These are phyloP conservation scores for Mythimna vitellina DNA, from an alignment of 2,888 invertebrate genomes.

Conservation along the genomic window DNA sequence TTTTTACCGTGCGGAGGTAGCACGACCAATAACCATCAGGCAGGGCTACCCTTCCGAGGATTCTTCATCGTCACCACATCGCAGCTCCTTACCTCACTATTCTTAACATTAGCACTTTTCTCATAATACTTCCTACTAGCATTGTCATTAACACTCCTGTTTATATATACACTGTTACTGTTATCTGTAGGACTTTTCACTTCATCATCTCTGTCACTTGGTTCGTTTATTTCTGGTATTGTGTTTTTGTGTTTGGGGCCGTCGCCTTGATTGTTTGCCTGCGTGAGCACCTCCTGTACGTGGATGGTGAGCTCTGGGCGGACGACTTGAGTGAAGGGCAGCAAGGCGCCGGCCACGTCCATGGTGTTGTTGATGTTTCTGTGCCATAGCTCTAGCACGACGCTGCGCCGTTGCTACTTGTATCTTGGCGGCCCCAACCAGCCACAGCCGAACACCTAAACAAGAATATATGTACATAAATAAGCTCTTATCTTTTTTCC, in stretches of 20 bases:
- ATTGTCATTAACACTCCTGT: constrained; percentile 44
- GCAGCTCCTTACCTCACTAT: constrained; percentile 58
- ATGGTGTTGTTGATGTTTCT: constrained; percentile 89
- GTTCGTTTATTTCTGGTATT: constrained; percentile 85
- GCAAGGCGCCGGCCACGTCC: constrained; percentile 88
- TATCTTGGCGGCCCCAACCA: constrained; percentile 92
- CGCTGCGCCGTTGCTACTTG: constrained; percentile 92
- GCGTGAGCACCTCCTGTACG: constrained; percentile 86
- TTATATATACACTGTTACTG: constrained; percentile 43
- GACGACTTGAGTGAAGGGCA: constrained; percentile 87
- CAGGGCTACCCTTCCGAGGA: constrained; percentile 68
- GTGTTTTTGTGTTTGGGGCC: constrained; percentile 69
- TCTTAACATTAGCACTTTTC: constrained; percentile 56
- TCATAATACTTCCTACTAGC: constrained; percentile 48
- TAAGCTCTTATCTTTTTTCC: background rate
- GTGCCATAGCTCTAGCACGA: constrained; percentile 90
- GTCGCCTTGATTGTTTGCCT: constrained; percentile 76
- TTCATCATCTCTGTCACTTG: constrained; percentile 70
- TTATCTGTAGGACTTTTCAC: constrained; percentile 51
- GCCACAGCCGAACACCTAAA: constrained; percentile 92
- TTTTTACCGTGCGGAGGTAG: constrained; percentile 83
- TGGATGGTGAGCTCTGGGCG: constrained; percentile 86
- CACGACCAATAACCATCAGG: constrained; percentile 87
- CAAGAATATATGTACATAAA: constrained; percentile 10
- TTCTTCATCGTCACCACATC: constrained; percentile 68